These are phyloP conservation scores for Conus ventricosus DNA, from an alignment of 1,140 invertebrate genomes.

Conservation along the genomic window DNA sequence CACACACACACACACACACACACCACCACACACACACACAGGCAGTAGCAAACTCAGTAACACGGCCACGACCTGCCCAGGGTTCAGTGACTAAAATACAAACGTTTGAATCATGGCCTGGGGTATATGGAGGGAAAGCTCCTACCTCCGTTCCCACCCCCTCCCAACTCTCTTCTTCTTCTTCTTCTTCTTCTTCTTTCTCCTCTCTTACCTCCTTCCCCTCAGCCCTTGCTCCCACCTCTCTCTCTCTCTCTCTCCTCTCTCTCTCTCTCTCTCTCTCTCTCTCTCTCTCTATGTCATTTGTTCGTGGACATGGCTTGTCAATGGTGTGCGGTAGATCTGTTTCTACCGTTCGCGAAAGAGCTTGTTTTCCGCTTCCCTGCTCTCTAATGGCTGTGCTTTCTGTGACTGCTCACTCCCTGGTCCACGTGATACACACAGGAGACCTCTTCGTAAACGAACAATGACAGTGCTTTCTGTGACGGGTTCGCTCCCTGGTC, in stretches of 20 bases:
- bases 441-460: too few species aligned
- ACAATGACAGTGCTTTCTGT: too few species aligned
- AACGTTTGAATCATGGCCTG: too few species aligned
- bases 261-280: neutral
- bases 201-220: neutral
- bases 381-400: neutral
- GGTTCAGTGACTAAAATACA: neutral
- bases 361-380: neutral
- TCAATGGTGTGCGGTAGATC: too few species aligned
- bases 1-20: neutral
- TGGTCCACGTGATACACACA: too few species aligned
- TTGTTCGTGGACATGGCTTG: too few species aligned
- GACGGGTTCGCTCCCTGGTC: too few species aligned
- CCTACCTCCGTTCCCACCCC: neutral
- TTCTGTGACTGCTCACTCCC: neutral
- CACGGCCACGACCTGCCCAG: too few species aligned
- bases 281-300: too few species aligned
- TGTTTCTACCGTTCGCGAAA: neutral
- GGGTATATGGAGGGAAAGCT: neutral
- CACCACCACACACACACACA: neutral
- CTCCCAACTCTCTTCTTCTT: neutral
- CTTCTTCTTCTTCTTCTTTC: neutral
- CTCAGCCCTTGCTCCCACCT: too few species aligned
- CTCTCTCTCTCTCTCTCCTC: neutral
- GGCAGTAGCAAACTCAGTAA: neutral